Percentiles rank a stretch among this genome's conserved stretches.
Conservation (phyloP, 2,888 invertebrate species). For the Netelia virgata region DNA sequence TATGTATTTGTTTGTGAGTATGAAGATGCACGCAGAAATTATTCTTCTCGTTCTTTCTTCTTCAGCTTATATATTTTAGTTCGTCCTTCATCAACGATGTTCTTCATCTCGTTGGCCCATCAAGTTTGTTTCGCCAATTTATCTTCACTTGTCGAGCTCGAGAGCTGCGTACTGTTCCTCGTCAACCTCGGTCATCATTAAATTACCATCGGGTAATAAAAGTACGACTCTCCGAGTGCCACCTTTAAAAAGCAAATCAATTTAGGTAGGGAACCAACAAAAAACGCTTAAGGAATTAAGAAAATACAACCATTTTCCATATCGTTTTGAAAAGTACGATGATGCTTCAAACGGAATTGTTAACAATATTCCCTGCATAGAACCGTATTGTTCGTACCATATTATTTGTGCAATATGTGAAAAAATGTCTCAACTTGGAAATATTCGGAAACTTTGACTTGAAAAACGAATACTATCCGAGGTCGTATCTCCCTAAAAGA, state of each 20-base stretch:
- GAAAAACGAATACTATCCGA: background rate
- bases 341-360: no score
- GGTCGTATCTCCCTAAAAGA: conserved; percentile 6
- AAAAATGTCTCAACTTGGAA: conserved; percentile 12
- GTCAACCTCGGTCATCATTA: conserved; percentile 95
- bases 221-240: conserved; percentile 94
- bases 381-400: no score
- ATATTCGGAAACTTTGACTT: background rate
- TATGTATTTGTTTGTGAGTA: conserved; percentile 16
- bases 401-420: no score
- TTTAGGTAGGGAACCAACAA: background rate
- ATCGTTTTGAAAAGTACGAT: no score
- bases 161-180: conserved; percentile 93
- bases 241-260: conserved; percentile 85
- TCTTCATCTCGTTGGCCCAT: conserved; percentile 18
- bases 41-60: conserved; percentile 41
- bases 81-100: conserved; percentile 41
- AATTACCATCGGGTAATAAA: conserved; percentile 93
- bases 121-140: conserved; percentile 10
- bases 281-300: conserved; percentile 8
- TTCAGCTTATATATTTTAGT: conserved; percentile 8
- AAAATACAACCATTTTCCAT: no score
- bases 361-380: no score
- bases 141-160: conserved; percentile 86
- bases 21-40: conserved; percentile 41